These are phyloP conservation scores for Felis catus DNA, from an alignment of 2,113 vertebrate species.

Conservation along the genomic window DNA sequence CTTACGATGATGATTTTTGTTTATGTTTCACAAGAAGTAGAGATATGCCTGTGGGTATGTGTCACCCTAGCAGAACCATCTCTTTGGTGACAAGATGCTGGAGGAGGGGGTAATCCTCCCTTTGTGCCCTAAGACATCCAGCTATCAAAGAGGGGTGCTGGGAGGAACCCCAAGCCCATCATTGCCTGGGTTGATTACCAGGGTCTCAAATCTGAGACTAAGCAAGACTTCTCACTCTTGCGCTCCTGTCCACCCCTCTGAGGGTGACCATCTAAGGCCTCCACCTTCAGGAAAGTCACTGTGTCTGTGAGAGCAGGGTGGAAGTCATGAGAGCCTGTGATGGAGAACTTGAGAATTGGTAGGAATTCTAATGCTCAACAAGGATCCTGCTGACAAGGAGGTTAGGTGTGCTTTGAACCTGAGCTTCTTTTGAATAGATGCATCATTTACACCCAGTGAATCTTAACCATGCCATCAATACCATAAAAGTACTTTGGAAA, in stretches of 20 bases:
- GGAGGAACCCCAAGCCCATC: background rate
- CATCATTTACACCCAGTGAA: background rate
- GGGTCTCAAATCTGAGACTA: background rate
- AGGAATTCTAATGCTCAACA: background rate
- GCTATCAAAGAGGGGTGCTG: background rate
- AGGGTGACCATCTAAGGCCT: background rate
- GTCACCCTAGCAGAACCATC: background rate
- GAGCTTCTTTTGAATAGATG: background rate
- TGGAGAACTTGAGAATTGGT: background rate
- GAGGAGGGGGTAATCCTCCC: rapidly evolving
- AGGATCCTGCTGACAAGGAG: background rate
- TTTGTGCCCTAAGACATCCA: background rate
- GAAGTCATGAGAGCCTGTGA: background rate
- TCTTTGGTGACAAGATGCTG: background rate
- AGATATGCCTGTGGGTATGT: background rate
- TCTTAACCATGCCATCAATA: background rate
- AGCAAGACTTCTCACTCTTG: background rate
- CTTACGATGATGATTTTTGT: background rate
- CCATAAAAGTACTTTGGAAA: background rate
- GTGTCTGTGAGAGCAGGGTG: background rate
- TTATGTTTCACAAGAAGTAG: background rate
- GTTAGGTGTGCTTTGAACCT: background rate
- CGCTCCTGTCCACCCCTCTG: background rate
- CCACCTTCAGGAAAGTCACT: background rate
- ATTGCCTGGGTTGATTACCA: background rate